Evolutionary conservation across 2,113 vertebrate genomes (phyloP), one percentile per base, ranked within the genome.

Genomic region (Apodemus speciosus): DNA sequence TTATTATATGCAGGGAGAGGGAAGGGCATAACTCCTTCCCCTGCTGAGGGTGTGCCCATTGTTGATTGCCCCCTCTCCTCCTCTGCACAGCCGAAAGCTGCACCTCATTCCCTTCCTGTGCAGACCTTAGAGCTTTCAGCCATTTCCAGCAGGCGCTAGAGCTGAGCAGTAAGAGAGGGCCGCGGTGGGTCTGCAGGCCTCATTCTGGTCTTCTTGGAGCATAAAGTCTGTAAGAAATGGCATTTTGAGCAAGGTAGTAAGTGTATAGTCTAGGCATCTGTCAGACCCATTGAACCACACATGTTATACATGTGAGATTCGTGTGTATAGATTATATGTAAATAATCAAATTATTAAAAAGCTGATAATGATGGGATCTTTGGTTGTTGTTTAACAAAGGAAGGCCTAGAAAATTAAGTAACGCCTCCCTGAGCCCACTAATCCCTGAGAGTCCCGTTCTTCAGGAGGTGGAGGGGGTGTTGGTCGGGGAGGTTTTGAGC

Each of bases 221-320:
- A 51, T n/a, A 56, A 51, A 38, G 56, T 32, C 49, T 86, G 21
- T 80, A 56, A 81, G 40, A 84, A 69, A 53, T 49, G 66, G 11
- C 27, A 18, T 76, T 21, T n/a, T 92, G 87, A 84, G 76, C 9
- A 15, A 89, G 56, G 46, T 38, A 49, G 38, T 76, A 2, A 46
- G 64, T 23, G 38, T 20, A 32, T 30, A 79, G 75, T 27, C 43
- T 53, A 6, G 25, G 23, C 43, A 11, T 56, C 35, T 75, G 2
- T 46, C 71, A 83, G 35, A 43, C n/a, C 43, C 16, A 9, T 40
- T 92, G 49, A 79, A 23, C n/a, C 64, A 4, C 62, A 38, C 21
- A 85, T 21, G 49, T 89, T 77, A 86, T 72, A 58, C 25, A 89
- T 25, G 49, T 89, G 73, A 89, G 75, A 73, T 62, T 30, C 72